Conservation (phyloP, 2,797 vertebrate species). For the Sebastes matsubarae region DNA sequence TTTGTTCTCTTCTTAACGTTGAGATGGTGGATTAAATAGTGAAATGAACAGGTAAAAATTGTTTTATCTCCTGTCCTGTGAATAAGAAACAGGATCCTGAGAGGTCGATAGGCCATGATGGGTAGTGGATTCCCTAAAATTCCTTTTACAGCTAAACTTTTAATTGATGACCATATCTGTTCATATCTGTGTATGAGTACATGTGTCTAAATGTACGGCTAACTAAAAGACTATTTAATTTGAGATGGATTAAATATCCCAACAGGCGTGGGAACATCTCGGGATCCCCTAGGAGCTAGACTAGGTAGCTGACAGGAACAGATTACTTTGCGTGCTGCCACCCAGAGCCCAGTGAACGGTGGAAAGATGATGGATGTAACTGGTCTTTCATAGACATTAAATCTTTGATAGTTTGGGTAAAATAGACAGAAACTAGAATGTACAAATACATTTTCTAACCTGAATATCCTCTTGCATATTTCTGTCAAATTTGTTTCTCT, state of each 20-base stretch:
- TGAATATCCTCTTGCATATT: too few species aligned
- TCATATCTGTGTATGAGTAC: not conserved
- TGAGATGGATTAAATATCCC: not conserved
- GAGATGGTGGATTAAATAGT: not conserved
- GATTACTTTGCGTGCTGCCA: not conserved
- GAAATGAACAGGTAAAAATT: rapidly evolving
- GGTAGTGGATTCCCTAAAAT: not conserved
- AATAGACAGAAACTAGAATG: not conserved
- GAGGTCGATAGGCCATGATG: too few species aligned
- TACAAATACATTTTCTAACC: too few species aligned
- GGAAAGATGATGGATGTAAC: not conserved
- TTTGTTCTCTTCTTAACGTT: not conserved
- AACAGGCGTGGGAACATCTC: not conserved
- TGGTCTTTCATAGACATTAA: not conserved
- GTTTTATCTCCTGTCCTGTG: not conserved
- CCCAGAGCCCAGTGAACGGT: not conserved
- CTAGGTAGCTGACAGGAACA: not conserved
- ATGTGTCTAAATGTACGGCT: not conserved
- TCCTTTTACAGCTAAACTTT: not conserved
- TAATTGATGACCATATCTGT: not conserved
- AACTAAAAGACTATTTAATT: not conserved
- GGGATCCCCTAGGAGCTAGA: not conserved
- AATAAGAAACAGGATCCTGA: not conserved
- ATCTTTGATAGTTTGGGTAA: not conserved
- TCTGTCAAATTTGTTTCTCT: too few species aligned